Evolutionary conservation across 1,140 invertebrate species (phyloP).

Genomic region (Geopemphigus sp.): DNA sequence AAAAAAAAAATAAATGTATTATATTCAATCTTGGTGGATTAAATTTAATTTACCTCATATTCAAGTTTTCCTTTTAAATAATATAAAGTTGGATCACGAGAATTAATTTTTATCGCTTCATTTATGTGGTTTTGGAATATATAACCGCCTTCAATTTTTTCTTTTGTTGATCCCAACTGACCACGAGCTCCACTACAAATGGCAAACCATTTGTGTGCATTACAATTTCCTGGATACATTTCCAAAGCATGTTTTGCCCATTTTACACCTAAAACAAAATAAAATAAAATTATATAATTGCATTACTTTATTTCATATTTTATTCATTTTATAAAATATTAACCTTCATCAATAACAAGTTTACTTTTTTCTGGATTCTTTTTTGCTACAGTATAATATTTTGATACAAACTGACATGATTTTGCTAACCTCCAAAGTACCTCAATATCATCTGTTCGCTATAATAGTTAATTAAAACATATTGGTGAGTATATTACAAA

Average conservation of each 20-base stretch:
- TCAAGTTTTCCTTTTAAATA: conserved; percentile 70
- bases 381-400: conserved; percentile 54
- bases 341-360: conserved; percentile 46
- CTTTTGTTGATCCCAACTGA: conserved; percentile 63
- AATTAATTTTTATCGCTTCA: conserved; percentile 65
- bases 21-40: not conserved
- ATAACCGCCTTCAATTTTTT: conserved; percentile 69
- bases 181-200: conserved; percentile 67
- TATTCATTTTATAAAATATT: not conserved
- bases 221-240: conserved; percentile 59
- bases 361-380: conserved; percentile 54
- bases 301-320: conserved; percentile 53
- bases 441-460: conserved; percentile 52
- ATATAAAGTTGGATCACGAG: conserved; percentile 66
- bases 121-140: conserved; percentile 72
- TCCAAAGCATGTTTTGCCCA: conserved; percentile 63
- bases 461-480: conserved; percentile 54
- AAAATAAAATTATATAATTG: conserved; percentile 52
- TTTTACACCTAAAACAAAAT: conserved; percentile 59
- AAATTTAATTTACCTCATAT: conserved; percentile 62
- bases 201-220: conserved; percentile 78
- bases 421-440: conserved; percentile 53
- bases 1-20: too few species aligned
- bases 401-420: conserved; percentile 53
- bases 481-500: conserved; percentile 42